Conservation (phyloP, 2,797 vertebrate species). For the Myotis daubentonii region DNA sequence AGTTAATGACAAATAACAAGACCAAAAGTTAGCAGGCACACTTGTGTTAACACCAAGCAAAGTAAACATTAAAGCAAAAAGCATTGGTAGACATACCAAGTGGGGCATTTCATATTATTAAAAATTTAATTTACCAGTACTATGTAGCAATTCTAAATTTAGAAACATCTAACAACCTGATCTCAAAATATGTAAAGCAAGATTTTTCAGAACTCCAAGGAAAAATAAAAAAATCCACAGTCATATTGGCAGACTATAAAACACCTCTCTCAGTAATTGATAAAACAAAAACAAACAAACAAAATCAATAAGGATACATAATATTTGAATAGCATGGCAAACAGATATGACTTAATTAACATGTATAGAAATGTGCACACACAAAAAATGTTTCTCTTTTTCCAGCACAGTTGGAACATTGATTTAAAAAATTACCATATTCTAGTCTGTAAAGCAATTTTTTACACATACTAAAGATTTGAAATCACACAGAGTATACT, state of each 20-base stretch:
- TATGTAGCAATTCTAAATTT: neutral
- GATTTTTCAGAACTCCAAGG: neutral
- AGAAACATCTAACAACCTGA: neutral
- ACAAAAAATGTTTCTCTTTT: neutral
- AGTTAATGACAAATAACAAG: neutral
- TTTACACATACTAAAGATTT: neutral
- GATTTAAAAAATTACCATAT: neutral
- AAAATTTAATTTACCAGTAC: neutral
- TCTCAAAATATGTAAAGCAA: slow-evolving; percentile 5
- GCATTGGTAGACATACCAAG: neutral
- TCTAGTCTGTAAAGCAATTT: neutral
- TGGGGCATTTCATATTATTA: neutral
- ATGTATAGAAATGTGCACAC: neutral
- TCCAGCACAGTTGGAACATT: neutral
- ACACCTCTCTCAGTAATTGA: neutral
- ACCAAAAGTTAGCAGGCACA: neutral
- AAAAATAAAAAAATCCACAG: neutral
- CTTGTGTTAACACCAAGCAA: neutral
- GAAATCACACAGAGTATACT: neutral
- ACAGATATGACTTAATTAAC: neutral
- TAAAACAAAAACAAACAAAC: neutral
- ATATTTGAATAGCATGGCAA: neutral
- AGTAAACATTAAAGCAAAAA: neutral
- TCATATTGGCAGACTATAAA: neutral
- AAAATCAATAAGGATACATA: neutral